These are phyloP conservation scores for Clamator glandarius DNA, from an alignment of 2,797 vertebrate species.

Conservation along the genomic window DNA sequence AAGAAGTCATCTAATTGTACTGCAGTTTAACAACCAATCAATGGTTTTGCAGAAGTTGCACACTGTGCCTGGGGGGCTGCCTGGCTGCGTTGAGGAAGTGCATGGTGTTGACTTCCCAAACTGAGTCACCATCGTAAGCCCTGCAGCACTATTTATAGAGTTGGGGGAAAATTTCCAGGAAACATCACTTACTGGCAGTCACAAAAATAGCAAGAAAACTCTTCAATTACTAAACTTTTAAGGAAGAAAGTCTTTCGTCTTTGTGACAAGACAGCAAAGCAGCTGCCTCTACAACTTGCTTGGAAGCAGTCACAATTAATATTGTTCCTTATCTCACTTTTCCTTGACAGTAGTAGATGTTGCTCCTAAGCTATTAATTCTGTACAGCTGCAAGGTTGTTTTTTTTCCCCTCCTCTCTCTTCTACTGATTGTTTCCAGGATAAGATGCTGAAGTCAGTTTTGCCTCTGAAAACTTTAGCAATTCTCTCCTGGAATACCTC, in stretches of 20 bases:
- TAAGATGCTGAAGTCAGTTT: background rate
- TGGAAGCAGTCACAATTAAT: slow-evolving; percentile 23
- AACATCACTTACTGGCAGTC: slow-evolving; percentile 76
- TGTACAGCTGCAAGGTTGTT: background rate
- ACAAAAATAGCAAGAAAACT: slow-evolving; percentile 76
- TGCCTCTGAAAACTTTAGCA: background rate
- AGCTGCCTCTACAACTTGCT: background rate
- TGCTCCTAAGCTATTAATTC: slow-evolving; percentile 3
- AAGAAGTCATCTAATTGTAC: slow-evolving; percentile 7
- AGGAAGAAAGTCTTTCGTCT: slow-evolving; percentile 55
- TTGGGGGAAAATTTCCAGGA: slow-evolving; percentile 80
- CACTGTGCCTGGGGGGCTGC: slow-evolving; percentile 32
- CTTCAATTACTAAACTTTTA: slow-evolving; percentile 71
- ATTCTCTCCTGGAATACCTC: background rate
- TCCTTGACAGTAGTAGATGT: slow-evolving; percentile 2
- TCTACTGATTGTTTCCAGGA: slow-evolving; percentile 12
- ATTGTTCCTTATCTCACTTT: slow-evolving; percentile 19
- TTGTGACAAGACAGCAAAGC: slow-evolving; percentile 43
- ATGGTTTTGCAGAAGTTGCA: slow-evolving; percentile 80
- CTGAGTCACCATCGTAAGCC: slow-evolving; percentile 74
- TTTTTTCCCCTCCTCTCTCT: background rate
- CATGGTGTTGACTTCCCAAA: slow-evolving; percentile 78
- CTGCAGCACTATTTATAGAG: slow-evolving; percentile 71
- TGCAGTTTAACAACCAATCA: slow-evolving; percentile 42
- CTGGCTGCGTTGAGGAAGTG: slow-evolving; percentile 74